Evolutionary conservation across 2,113 vertebrate species (phyloP), one percentile per base, ranked within the genome.

Genomic region (Amia ocellicauda): DNA sequence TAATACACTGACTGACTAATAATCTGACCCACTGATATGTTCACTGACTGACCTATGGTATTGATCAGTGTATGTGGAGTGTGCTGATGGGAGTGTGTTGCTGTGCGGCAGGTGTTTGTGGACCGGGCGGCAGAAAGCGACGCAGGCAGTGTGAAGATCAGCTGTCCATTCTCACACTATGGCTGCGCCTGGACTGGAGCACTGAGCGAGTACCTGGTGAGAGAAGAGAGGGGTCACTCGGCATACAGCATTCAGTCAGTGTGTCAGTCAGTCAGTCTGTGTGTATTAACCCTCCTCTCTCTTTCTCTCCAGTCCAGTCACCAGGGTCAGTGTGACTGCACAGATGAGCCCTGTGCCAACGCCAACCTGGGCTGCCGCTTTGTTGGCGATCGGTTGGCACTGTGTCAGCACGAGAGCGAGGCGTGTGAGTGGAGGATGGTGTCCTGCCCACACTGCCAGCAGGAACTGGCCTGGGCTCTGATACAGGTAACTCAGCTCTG

Each of bases 51-150:
- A n/a, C n/a, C n/a, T n/a, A n/a, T n/a, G n/a, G n/a, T n/a, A n/a
- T n/a, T n/a, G 22, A 20, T 22, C 8, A 7, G 10, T 52, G 4
- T 11, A 7, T 4, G n/a, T 23, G 5, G 17, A 10, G 17, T 9
- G 16, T 52, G 4, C 10, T 41, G 40, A 41, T 41, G 5, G 40
- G 40, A n/a, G n/a, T n/a, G n/a, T n/a, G n/a, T n/a, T 16, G 13
- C 43, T 7, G 1, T 3, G 7, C 11, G 7, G 2, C 64, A 73
- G 71, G 66, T 73, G 24, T 62, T 69, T 7, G 24, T 3, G 7
- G 71, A 73, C 52, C 62, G 43, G 58, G 68, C 68, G 0, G 71
- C 71, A 1, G 71, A 73, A 24, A 73, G 64, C 1, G 71, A 70
- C 7, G 64, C 51, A 3, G 45, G 55, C 3, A 26, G 4, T 55